Evolutionary conservation across 2,113 vertebrate genomes (phyloP), one percentile per base, ranked within the genome.

Genomic region (Polypterus senegalus): DNA sequence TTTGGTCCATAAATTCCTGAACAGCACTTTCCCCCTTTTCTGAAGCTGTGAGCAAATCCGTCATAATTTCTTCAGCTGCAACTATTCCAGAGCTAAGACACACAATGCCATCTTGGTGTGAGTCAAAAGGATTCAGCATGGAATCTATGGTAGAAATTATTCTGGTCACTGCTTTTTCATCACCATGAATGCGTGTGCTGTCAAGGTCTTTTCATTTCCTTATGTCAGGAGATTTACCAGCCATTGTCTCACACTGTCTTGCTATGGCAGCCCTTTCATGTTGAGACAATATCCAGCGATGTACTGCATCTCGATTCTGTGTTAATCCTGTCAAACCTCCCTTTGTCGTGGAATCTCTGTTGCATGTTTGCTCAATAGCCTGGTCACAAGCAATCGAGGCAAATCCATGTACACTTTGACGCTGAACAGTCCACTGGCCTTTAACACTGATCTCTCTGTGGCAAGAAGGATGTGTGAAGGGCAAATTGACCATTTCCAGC

Each of bases 301-400:
- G 61, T 8, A 65, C 60, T 62, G 65, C 65, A 61, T 52, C 56
- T 53, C 47, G 47, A 62, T 66, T 66, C 47, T 60, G 64, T 46
- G 55, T 60, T 27, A 67, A 52, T 10, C 65, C 66, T 64, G 54
- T 66, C 51, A 61, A 61, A 10, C 64, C 67, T 62, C 66, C 69
- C 46, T 67, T 70, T 58, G 65, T 65, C 62, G 64, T 70, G 47
- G 62, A 64, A 61, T 63, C 70, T 66, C 57, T 71, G 46, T 71
- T 71, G 64, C 61, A 66, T 47, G 61, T 66, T 68, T 71, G 64
- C 49, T 64, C 67, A 69, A 71, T 71, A 51, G 66, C 69, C 67
- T 69, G 70, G 60, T 70, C 63, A 70, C 69, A 67, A 60, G 65
- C 65, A 70, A 63, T 64, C 3, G 58, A 70, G n/a, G 62, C 47